Evolutionary conservation across 2,888 invertebrate genomes (phyloP).

Genomic region (Drosophila mulleri): DNA sequence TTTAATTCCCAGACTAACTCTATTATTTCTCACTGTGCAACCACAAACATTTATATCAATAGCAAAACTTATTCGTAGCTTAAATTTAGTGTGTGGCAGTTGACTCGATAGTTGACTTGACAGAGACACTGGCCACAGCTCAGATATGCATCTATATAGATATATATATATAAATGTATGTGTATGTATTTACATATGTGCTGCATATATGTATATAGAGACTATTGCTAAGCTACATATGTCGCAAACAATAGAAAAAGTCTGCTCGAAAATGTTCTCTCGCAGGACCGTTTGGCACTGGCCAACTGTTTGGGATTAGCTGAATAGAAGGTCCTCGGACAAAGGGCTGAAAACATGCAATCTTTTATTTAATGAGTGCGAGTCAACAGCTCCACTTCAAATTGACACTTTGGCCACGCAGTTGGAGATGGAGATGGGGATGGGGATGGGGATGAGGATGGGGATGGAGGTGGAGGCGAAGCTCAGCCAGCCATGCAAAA

Average conservation of each 20-base stretch:
- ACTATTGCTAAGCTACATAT: slow-evolving; percentile 7
- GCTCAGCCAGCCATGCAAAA: slow-evolving; percentile 49
- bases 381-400: slow-evolving; percentile 77
- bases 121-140: neutral
- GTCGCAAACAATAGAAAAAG: slow-evolving; percentile 41
- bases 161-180: neutral
- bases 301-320: slow-evolving; percentile 46
- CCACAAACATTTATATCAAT: slow-evolving; percentile 49
- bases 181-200: too few relatives aligned
- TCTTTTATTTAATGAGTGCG: slow-evolving; percentile 78
- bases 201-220: neutral
- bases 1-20: neutral
- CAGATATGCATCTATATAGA: neutral
- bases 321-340: slow-evolving; percentile 40
- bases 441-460: slow-evolving; percentile 1
- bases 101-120: slow-evolving; percentile 37
- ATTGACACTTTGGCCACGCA: slow-evolving; percentile 67
- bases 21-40: neutral
- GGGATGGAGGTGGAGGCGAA: slow-evolving; percentile 9
- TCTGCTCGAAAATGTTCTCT: slow-evolving; percentile 30
- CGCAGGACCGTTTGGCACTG: slow-evolving; percentile 20
- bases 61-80: slow-evolving; percentile 50
- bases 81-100: slow-evolving; percentile 58
- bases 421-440: slow-evolving; percentile 2
- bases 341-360: slow-evolving; percentile 77